Percentiles rank a stretch among this genome's conserved stretches.
Evolutionary conservation across 2,797 vertebrate genomes (phyloP).

Genomic region (Myiotriccus ornatus): DNA sequence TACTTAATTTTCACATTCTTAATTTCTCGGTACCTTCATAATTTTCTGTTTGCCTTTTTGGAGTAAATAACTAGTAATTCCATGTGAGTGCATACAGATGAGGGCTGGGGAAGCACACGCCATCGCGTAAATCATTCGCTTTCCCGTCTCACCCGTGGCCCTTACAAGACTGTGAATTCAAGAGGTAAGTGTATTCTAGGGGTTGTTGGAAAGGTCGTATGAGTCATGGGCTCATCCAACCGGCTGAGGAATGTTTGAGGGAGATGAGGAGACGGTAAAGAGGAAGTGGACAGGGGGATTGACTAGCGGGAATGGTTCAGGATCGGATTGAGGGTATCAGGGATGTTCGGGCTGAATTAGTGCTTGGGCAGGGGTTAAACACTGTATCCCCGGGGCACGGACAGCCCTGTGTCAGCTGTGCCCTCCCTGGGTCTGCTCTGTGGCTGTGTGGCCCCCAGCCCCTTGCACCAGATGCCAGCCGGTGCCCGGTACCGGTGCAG

Average conservation of each 20-base stretch:
- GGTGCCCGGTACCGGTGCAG: not conserved
- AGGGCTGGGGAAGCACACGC: not conserved
- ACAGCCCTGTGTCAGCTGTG: not conserved
- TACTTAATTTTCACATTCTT: not conserved
- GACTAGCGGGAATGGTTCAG: not conserved
- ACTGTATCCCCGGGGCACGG: not conserved
- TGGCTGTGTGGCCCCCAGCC: not conserved
- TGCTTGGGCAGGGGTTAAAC: fast-evolving
- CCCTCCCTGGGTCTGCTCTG: not conserved
- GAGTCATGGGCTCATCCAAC: constrained; percentile 36
- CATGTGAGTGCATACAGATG: not conserved
- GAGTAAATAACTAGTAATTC: constrained; percentile 13
- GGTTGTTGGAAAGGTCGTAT: constrained; percentile 38
- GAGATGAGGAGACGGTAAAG: not conserved
- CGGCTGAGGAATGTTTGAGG: not conserved
- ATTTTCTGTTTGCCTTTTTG: constrained; percentile 1
- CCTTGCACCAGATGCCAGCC: not conserved
- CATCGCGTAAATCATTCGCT: not conserved
- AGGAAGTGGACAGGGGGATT: not conserved
- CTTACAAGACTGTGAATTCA: not conserved
- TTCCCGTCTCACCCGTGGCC: not conserved
- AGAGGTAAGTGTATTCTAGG: constrained; percentile 13
- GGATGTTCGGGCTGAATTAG: not conserved
- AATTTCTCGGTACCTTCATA: not conserved
- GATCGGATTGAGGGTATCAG: not conserved